phyloP scores from a whole-genome alignment of 2,888 invertebrate species.

The Luffia ferchaultella region DNA sequence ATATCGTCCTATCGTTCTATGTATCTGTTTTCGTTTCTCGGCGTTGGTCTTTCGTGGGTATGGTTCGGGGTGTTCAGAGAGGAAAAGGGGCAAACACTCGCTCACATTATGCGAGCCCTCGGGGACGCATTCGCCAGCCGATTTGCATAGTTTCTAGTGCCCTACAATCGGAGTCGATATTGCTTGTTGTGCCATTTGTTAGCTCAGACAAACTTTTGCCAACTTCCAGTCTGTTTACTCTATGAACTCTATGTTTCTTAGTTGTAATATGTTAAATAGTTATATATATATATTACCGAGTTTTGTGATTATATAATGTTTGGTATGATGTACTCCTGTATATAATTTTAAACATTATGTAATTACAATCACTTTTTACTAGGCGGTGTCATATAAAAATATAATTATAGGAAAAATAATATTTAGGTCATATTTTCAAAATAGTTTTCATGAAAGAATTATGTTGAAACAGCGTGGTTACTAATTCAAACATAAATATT shows the following conservation, averaged over 20 bases:
- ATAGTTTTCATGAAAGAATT: too few relatives aligned
- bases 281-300: background rate
- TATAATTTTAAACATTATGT: too few relatives aligned
- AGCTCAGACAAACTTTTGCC: background rate
- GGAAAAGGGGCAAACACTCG: background rate
- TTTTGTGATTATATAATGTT: background rate
- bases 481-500: too few relatives aligned
- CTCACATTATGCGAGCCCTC: background rate
- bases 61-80: background rate
- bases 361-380: too few relatives aligned
- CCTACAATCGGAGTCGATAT: background rate
- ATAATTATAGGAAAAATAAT: too few relatives aligned
- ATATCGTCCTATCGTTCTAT: too few relatives aligned
- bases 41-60: background rate
- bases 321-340: too few relatives aligned
- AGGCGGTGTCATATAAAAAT: too few relatives aligned
- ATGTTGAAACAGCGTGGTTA: too few relatives aligned
- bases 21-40: background rate
- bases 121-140: background rate
- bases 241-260: background rate
- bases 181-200: background rate
- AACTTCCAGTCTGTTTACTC: background rate
- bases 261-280: background rate
- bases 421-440: too few relatives aligned
- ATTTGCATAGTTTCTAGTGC: background rate